Base-by-base conservation (phyloP, 1,140 invertebrate species). In the Drosophila suzukii region DNA sequence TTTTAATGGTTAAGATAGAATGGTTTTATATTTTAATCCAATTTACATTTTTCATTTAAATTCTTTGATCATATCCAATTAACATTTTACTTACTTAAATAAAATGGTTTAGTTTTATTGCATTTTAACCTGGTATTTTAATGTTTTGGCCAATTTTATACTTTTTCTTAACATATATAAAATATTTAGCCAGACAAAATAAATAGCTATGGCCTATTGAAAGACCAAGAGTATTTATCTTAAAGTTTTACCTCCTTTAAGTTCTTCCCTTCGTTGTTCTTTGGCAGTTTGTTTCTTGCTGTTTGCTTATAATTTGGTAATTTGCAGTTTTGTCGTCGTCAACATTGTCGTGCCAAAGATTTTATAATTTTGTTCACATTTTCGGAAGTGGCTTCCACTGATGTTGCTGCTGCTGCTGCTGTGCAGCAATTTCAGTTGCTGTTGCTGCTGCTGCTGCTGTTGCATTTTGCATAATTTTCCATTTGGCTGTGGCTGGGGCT, bases 401-500 rank as follows among this genome's bases (percentile, higher is more conserved):
- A 51, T 63, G 61, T 12, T 58, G 39, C 32, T 44, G 57, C 41
- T 44, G 66, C 32, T 70, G 58, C 27, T 47, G 39, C 39, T 39
- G 51, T 62, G 50, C 53, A n/a, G 34, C 57, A 50, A 34, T 30
- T 34, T 43, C 49, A 11, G 47, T 36, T 56, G 70, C 43, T 13
- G 51, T 27, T 55, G 68, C 51, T 59, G n/a, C n/a, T n/a, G 46
- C 49, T 59, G 51, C 34, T 67, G 58, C 78, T 77, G 74, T 59
- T 74, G 81, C 82, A 86, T 86, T 86, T 86, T 86, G 83, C 83
- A 86, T 86, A 86, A 86, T 86, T 86, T 86, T 83, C 83, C 82
- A 86, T 88, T 86, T 81, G 80, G 65, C 56, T 61, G 46, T 76
- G 46, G 71, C 53, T 56, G 17, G 24, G 47, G 43, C 66, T 77